A percentile compares a stretch with the other conserved stretches of the same genome.
Evolutionary conservation across 2,888 invertebrate genomes (phyloP).

Genomic region (Pollenia amentaria): DNA sequence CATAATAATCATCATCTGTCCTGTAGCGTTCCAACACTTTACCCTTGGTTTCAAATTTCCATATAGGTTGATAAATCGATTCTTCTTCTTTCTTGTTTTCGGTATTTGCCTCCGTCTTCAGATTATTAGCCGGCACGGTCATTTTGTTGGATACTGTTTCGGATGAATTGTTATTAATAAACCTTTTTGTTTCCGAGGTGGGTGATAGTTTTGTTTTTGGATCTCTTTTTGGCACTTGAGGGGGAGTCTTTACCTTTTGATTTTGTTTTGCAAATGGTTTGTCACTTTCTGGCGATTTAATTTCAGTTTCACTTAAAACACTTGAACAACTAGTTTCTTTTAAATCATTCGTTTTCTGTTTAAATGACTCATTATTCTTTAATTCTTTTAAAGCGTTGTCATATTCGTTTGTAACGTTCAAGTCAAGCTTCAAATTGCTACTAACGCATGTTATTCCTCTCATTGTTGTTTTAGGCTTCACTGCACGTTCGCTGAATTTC

Average conservation of each 20-base stretch:
- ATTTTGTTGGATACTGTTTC: slow-evolving; percentile 56
- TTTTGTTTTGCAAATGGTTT: not conserved
- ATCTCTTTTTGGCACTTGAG: slow-evolving; percentile 76
- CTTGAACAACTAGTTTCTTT: slow-evolving; percentile 22
- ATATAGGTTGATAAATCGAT: slow-evolving; percentile 84
- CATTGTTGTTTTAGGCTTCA: slow-evolving; percentile 43
- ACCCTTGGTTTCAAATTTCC: slow-evolving; percentile 84
- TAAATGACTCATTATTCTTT: slow-evolving; percentile 43
- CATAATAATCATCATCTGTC: slow-evolving; percentile 75
- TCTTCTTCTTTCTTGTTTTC: slow-evolving; percentile 77
- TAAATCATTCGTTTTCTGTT: slow-evolving; percentile 23
- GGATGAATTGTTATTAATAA: not conserved
- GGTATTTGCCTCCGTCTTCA: slow-evolving; percentile 42
- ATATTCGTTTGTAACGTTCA: slow-evolving; percentile 54
- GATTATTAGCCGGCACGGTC: slow-evolving; percentile 75
- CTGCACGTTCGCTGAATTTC: slow-evolving; percentile 21
- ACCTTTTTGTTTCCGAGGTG: slow-evolving; percentile 41
- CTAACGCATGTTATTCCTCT: slow-evolving; percentile 52
- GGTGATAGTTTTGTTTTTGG: slow-evolving; percentile 76
- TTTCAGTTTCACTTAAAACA: slow-evolving; percentile 25
- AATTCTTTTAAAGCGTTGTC: not conserved
- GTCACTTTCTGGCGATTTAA: slow-evolving; percentile 2
- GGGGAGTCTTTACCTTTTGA: slow-evolving; percentile 61
- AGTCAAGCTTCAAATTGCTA: slow-evolving; percentile 70
- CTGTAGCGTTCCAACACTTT: slow-evolving; percentile 78